Evolutionary conservation across 2,888 invertebrate species (phyloP).

Genomic region (Microplitis deprimator): DNA sequence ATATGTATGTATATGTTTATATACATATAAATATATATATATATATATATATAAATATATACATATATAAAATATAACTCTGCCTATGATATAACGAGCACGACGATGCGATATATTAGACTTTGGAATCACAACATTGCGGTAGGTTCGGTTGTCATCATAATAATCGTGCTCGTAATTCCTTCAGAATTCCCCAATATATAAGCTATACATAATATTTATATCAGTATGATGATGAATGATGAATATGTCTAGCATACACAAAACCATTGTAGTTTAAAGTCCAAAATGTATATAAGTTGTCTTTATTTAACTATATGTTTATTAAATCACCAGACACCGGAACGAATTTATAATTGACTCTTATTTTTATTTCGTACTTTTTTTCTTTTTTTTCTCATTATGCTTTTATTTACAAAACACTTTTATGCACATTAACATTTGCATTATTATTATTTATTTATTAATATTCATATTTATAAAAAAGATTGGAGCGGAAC

Average conservation of each 20-base stretch:
- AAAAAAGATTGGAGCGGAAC: constrained; percentile 1
- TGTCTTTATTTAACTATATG: constrained; percentile 29
- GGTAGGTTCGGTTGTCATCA: constrained; percentile 47
- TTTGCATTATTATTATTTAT: neutral
- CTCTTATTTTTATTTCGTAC: neutral
- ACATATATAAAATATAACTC: neutral
- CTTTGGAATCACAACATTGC: constrained; percentile 44
- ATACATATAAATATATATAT: no score
- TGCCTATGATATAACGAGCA: constrained; percentile 13
- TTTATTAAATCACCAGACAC: constrained; percentile 40
- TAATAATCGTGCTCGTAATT: constrained; percentile 7
- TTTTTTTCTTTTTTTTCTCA: neutral
- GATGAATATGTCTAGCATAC: constrained; percentile 10
- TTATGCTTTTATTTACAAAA: neutral
- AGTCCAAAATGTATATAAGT: constrained; percentile 48
- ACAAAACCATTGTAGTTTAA: constrained; percentile 39
- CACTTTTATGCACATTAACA: neutral
- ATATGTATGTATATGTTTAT: neutral
- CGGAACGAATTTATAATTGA: constrained; percentile 23
- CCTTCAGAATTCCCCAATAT: constrained; percentile 45
- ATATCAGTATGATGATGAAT: constrained; percentile 38
- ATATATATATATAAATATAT: no score
- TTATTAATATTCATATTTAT: constrained; percentile 19
- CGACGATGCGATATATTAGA: constrained; percentile 27
- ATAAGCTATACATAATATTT: constrained; percentile 23